Base-by-base conservation (phyloP, 2,888 invertebrate species). In the Sinhomidia bicolor region DNA sequence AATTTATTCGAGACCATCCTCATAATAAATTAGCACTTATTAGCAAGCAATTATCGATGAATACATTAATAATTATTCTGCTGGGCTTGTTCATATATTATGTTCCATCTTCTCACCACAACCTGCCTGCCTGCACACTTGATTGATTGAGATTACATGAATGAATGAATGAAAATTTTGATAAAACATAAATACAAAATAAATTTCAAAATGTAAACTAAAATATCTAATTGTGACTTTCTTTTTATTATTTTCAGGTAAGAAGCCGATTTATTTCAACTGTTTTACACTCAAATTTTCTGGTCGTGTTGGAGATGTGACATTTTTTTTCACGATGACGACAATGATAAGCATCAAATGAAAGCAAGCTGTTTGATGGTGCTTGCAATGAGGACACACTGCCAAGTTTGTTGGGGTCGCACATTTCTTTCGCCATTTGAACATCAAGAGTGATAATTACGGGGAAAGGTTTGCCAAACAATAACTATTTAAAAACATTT, bases 181-280 rank as follows among this genome's bases (percentile, higher is more conserved):
- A n/a, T n/a, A n/a, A n/a, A n/a, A n/a, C n/a, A n/a, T n/a, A n/a
- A n/a, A n/a, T n/a, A n/a, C n/a, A n/a, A n/a, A n/a, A n/a, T n/a
- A n/a, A n/a, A n/a, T n/a, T n/a, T n/a, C n/a, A n/a, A n/a, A n/a
- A n/a, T n/a, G n/a, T n/a, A n/a, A n/a, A n/a, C n/a, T n/a, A n/a
- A n/a, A n/a, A 20, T 57, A 20, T 51, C 57, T 62, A 62, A 62
- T 36, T 10, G 20, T 54, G 17, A 32, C 10, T 62, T 62, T 84
- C 76, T 41, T 83, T 26, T 41, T 44, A 12, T 47, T 29, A 12
- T 84, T 84, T 84, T 62, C 84, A 84, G 84, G 84, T 84, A 84
- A 84, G 84, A 57, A 23, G 29, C 51, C 36, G 71, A n/a, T 71
- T 83, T 26, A 20, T 29, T 17, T 10, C 51, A 71, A 57, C 71